Base-by-base conservation (phyloP, 2,888 invertebrate species). In the Melikaiella ostensackeni region DNA sequence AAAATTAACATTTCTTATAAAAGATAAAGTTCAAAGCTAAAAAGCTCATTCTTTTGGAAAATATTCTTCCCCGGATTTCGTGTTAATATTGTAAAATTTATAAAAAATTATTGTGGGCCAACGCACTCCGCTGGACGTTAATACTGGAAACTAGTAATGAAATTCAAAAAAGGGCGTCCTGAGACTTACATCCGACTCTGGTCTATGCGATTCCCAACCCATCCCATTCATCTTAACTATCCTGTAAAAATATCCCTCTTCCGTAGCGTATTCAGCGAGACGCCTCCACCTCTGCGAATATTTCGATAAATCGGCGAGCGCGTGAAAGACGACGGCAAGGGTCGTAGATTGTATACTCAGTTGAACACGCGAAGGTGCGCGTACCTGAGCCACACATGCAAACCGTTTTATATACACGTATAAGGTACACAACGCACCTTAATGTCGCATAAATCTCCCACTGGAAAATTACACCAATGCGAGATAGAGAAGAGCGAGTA, bases 361-460 rank as follows among this genome's bases (percentile, higher is more conserved):
- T 30, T 27, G 64, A 55, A 70, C 66, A 70, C 24, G 35, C 57
- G 46, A 46, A 77, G 46, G 27, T 74, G n/a, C 55, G 61, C 76
- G 64, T 76, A 16, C 19, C 38, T 21, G 13, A 42, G n/a, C 27
- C 57, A 30, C 35, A 55, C 59, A 73, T 75, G 42, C 21, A 73
- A n/a, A 35, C 46, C 27, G 35, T 24, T 74, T 27, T 74, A 70
- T 76, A 46, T 73, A 73, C 75, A 64, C 75, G 76, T 76, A 78
- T 80, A 80, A 79, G 77, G 77, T 79, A 77, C 78, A 78, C 80
- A 78, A 77, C 89, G 86, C 89, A 90, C 89, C 88, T 90, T 89
- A 89, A 91, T 90, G 89, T 89, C 89, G 87, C 88, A 90, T 90
- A 91, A 90, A 90, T 91, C 90, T 89, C 86, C 86, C 83, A 88